A percentile compares a stretch with the other conserved stretches of the same genome.
phyloP scores from a whole-genome alignment of 2,113 vertebrate species.

The Tachysurus vachellii region DNA sequence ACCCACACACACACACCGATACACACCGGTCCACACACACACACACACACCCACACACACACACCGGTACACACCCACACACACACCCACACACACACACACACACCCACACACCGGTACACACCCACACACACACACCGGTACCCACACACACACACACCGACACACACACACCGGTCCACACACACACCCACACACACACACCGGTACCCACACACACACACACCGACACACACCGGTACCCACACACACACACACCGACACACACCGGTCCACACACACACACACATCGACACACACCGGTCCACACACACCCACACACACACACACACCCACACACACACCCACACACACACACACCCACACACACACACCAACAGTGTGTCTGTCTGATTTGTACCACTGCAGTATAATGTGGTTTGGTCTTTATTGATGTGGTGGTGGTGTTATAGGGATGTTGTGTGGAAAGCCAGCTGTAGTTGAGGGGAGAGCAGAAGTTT shows the following conservation, averaged over 20 bases:
- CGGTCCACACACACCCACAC: neutral
- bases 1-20: neutral
- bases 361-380: neutral
- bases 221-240: too few relatives aligned
- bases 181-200: too few relatives aligned
- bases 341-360: neutral
- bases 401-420: neutral
- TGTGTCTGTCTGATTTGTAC: neutral
- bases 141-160: too few relatives aligned
- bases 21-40: too few relatives aligned
- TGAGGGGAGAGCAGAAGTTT: conserved; percentile 36
- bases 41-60: neutral
- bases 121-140: too few relatives aligned
- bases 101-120: too few relatives aligned
- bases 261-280: too few relatives aligned
- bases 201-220: too few relatives aligned
- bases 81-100: neutral
- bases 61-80: neutral
- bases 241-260: too few relatives aligned
- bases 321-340: too few relatives aligned
- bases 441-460: conserved; percentile 47
- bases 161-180: too few relatives aligned
- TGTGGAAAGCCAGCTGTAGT: conserved; percentile 42
- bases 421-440: neutral
- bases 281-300: neutral